Conservation (phyloP, 2,113 vertebrate species). For the Microcebus tavaratra region DNA sequence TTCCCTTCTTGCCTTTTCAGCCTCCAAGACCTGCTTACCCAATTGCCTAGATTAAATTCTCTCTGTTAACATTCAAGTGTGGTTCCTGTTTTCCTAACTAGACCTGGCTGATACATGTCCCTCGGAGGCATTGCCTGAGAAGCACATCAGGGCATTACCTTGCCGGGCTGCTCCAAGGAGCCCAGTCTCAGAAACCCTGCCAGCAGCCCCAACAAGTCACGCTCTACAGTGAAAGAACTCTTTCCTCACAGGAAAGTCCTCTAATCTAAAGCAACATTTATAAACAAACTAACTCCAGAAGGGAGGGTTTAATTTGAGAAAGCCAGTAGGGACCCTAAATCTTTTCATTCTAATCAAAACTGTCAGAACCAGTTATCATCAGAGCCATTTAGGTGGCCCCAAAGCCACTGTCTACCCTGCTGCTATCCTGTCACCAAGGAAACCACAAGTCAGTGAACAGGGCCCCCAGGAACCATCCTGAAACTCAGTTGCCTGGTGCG, state of each 20-base stretch:
- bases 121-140: background rate
- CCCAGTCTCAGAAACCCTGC: background rate
- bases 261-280: constrained; percentile 11
- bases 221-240: background rate
- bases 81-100: background rate
- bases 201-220: background rate
- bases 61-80: background rate
- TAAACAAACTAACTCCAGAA: constrained; percentile 43
- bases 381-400: constrained; percentile 49
- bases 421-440: constrained; percentile 59
- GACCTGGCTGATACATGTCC: background rate
- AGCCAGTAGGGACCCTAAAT: constrained; percentile 56
- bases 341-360: constrained; percentile 67
- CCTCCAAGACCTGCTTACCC: background rate
- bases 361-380: constrained; percentile 66
- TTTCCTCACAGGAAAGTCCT: background rate
- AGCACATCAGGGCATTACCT: background rate
- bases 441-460: constrained; percentile 41
- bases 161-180: background rate
- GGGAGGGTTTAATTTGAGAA: constrained; percentile 59
- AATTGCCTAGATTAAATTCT: constrained; percentile 19
- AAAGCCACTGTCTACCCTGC: background rate
- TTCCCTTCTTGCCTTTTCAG: background rate
- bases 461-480: constrained; percentile 15
- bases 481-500: constrained; percentile 1